Evolutionary conservation across 1,140 invertebrate species (phyloP), one percentile per base, ranked within the genome.

Genomic region (Drosophila tropicalis): DNA sequence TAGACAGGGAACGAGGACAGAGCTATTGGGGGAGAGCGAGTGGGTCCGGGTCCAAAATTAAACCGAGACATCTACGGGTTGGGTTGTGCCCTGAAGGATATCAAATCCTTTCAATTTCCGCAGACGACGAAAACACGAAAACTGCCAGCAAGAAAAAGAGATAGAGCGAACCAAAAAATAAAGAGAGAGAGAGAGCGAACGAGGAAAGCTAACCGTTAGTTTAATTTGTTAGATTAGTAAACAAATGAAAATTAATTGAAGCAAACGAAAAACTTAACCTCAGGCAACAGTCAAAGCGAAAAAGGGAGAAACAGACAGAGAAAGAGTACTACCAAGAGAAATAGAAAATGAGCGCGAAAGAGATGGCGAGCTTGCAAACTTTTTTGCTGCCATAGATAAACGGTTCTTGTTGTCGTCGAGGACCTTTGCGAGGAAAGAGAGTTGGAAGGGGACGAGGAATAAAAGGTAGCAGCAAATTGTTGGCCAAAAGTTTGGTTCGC

Each of bases 151-250:
- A 55, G 57, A 63, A 68, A 75, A 75, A 62, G 10, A 39, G 36
- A 39, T 39, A 39, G 36, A 39, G 10, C 64, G 54, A 58, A 68
- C 40, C 40, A 51, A 60, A 60, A 13, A 15, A 25, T 29, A 22
- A 61, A 54, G 22, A 25, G 32, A 36, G 36, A 19, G 12, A 19
- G 40, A 9, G 39, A 13, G 5, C 5, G 41, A 40, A 10, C 13
- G 12, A 34, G 55, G 22, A 62, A 34, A 36, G 70, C 81, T 61
- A 86, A 84, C 84, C 84, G 85, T 89, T 89, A 89, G 84, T 89
- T 89, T 89, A 89, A 89, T 89, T 89, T 89, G 84, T 89, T 89
- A 89, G 84, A 89, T 89, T 89, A 89, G 85, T 84, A 89, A 89
- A 89, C 84, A 89, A 89, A 89, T 89, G 84, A 84, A 89, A 89